phyloP scores from a whole-genome alignment of 2,113 vertebrate species.

The Platichthys stellatus region DNA sequence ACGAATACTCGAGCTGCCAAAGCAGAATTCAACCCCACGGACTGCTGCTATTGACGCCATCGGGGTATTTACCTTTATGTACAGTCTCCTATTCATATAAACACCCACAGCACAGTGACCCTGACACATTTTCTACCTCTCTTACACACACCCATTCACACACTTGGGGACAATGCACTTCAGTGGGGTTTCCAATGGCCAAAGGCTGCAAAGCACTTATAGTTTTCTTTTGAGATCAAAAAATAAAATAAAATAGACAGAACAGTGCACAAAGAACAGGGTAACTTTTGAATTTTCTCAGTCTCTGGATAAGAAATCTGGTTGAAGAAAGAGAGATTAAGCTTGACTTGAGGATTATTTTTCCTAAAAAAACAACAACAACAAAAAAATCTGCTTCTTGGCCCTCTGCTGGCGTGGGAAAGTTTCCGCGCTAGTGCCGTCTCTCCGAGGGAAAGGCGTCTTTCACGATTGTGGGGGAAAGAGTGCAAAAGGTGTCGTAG shows the following conservation, averaged over 20 bases:
- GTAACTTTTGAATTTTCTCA: constrained; percentile 75
- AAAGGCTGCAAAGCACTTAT: constrained; percentile 92
- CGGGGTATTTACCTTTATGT: constrained; percentile 78
- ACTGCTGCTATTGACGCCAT: constrained; percentile 90
- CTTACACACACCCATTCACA: constrained; percentile 82
- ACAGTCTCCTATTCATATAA: constrained; percentile 87
- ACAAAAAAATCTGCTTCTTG: constrained; percentile 23
- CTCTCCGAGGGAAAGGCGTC: constrained; percentile 34
- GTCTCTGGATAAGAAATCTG: constrained; percentile 79
- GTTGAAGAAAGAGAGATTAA: constrained; percentile 87
- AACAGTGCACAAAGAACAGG: constrained; percentile 90
- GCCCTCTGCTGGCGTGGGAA: constrained; percentile 43
- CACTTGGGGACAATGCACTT: constrained; percentile 89
- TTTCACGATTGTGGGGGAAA: constrained; percentile 71
- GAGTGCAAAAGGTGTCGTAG: constrained; percentile 73
- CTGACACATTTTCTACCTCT: constrained; percentile 80
- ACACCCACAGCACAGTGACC: constrained; percentile 71
- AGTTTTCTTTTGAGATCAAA: constrained; percentile 44
- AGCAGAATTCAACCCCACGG: constrained; percentile 87
- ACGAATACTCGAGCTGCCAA: constrained; percentile 87
- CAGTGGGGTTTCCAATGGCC: constrained; percentile 87
- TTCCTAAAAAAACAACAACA: constrained; percentile 26
- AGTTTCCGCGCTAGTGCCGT: constrained; percentile 15
- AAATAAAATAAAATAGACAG: constrained; percentile 54
- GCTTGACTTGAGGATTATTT: constrained; percentile 89